phyloP scores from a whole-genome alignment of 2,797 vertebrate genomes.

The Podarcis lilfordi region DNA sequence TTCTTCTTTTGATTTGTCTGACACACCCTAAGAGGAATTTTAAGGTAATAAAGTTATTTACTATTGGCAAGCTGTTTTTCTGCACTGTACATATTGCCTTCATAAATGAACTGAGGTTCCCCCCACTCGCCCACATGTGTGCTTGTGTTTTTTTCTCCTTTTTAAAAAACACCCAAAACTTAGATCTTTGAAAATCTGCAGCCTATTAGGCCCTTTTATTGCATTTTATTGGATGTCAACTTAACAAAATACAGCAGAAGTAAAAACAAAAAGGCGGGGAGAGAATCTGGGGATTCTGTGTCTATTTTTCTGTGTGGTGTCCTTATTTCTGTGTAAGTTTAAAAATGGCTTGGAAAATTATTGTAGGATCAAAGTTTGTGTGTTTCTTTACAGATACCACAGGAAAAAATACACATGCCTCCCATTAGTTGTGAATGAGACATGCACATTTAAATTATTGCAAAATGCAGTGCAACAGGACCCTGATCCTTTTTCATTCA shows the following conservation, averaged over 20 bases:
- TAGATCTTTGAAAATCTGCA: not conserved
- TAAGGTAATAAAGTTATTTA: constrained; percentile 26
- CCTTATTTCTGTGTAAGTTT: not conserved
- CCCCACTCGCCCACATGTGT: not conserved
- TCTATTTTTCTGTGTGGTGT: not conserved
- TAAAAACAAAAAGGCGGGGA: not conserved
- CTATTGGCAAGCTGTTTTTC: constrained; percentile 3
- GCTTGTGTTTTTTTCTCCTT: not conserved
- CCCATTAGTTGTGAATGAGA: not conserved
- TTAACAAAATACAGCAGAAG: not conserved
- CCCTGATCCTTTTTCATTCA: not conserved
- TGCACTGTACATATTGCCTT: not conserved
- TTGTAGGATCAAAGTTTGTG: not conserved
- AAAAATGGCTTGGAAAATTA: constrained; percentile 6
- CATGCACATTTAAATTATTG: not conserved
- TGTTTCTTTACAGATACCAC: not conserved
- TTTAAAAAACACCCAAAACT: not conserved
- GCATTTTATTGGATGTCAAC: not conserved
- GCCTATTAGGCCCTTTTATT: not conserved
- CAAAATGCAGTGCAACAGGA: not conserved
- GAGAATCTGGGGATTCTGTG: not conserved
- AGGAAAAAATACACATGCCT: not conserved
- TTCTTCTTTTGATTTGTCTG: constrained; percentile 12
- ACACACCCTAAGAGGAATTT: not conserved
- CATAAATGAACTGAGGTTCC: not conserved